A percentile compares a stretch with the other conserved stretches of the same genome.
These are phyloP conservation scores for Marasmarcha lunaedactyla DNA, from an alignment of 2,888 invertebrate genomes.

Conservation along the genomic window DNA sequence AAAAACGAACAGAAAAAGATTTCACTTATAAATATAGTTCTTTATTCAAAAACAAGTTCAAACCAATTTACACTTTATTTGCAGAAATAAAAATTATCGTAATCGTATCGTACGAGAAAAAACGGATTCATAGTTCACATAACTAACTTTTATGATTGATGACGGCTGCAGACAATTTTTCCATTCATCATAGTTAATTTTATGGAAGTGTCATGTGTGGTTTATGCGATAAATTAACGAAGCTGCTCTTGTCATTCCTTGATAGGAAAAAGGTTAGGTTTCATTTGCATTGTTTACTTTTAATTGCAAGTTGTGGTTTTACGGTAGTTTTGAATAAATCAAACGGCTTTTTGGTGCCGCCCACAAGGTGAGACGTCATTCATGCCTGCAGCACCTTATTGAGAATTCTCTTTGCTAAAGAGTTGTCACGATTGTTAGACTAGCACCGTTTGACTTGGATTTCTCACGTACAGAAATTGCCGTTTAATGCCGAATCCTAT, in stretches of 20 bases:
- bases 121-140: not conserved
- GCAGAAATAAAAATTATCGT: too few species aligned
- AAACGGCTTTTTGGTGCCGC: too few species aligned
- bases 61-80: too few species aligned
- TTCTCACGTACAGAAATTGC: conserved; percentile 20
- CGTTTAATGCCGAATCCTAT: conserved; percentile 23
- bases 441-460: not conserved
- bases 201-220: conserved; percentile 53
- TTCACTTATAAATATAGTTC: too few species aligned
- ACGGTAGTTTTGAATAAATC: too few species aligned
- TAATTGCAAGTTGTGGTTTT: too few species aligned
- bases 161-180: conserved; percentile 45
- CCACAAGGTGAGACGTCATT: too few species aligned
- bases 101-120: conserved; percentile 24
- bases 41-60: too few species aligned
- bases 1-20: too few species aligned
- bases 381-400: not conserved
- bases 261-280: not conserved
- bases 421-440: conserved; percentile 1
- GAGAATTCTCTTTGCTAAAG: not conserved
- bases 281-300: not conserved
- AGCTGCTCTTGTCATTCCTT: conserved; percentile 16
- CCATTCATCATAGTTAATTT: conserved; percentile 67
- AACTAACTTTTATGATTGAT: conserved; percentile 57
- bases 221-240: conserved; percentile 33